phyloP scores from a whole-genome alignment of 2,113 vertebrate species.

The Nestor notabilis region DNA sequence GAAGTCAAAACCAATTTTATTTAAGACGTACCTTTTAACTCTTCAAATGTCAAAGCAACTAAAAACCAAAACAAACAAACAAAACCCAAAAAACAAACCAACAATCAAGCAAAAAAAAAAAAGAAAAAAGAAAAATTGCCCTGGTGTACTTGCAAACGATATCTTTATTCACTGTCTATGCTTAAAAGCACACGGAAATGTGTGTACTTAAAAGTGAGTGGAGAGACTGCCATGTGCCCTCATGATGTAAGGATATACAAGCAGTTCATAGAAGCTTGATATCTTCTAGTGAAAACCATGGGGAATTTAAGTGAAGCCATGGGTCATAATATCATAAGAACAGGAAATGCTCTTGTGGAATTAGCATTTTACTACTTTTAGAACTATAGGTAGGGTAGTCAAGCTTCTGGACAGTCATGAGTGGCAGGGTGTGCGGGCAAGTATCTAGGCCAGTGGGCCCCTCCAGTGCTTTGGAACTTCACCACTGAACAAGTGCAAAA shows the following conservation, averaged over 20 bases:
- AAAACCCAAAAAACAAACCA: no score
- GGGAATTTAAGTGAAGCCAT: neutral
- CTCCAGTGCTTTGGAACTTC: no score
- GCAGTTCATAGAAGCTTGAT: neutral
- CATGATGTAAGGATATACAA: accelerated
- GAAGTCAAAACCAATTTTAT: neutral
- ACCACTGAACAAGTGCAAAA: no score
- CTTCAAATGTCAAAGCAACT: neutral
- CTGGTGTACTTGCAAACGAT: neutral
- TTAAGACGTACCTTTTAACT: neutral
- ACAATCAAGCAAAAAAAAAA: no score
- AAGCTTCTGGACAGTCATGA: no score
- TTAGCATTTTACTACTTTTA: neutral
- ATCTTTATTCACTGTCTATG: neutral
- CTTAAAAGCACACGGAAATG: neutral
- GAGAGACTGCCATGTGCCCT: neutral
- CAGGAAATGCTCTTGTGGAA: neutral
- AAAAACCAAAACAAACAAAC: no score
- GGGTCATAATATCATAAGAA: neutral
- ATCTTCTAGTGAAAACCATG: accelerated
- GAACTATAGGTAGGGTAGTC: no score
- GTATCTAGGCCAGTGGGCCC: no score
- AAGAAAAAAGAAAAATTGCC: neutral
- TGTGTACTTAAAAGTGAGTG: neutral
- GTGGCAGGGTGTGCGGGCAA: no score